Base-by-base conservation (phyloP, 1,140 invertebrate genomes). In the Arion vulgaris region DNA sequence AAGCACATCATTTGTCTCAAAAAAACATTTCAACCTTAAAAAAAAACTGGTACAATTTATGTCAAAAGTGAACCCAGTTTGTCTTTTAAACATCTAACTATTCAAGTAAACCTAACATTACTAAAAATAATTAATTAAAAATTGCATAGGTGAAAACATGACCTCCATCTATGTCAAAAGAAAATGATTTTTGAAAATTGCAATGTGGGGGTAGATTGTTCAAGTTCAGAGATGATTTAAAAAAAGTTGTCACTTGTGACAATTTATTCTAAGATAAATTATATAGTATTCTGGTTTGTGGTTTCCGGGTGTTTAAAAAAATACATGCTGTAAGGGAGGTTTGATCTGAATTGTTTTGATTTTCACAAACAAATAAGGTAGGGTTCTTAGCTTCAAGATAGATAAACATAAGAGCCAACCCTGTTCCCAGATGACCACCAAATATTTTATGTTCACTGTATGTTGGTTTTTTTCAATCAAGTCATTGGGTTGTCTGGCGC, bases 401-500 rank as follows among this genome's bases (percentile, higher is more conserved):
- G 7, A 23, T n/a, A 74, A 77, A 39, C 34, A 51, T 15, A 62
- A 77, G 74, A 77, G 53, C 74, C 74, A 77, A n/a, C 74, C 74
- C 74, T 53, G 74, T 77, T 77, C 45, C 74, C 74, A 57, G 74
- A 77, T 77, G 49, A 75, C 49, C 45, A 77, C 49, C 74, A 77
- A 77, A 45, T 15, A 57, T 11, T 57, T 23, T n/a, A 28, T 34
- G 68, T 41, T 74, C 13, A 74, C 13, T 77, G 1, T 26, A 11
- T 53, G 75, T 34, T 28, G 32, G 75, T 49, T 77, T 66, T 57
- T 68, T 68, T 68, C 57, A 23, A 79, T 68, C 45, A 34, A 68
- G 77, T 79, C 77, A 79, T 57, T 66, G 77, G 77, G 77, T 79
- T 38, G 77, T 79, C 77, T 79, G 57, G 15, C 57, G 53, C 41